Percentiles rank a stretch among this genome's conserved stretches.
Conservation (phyloP, 2,797 vertebrate species). For the Lagodon rhomboides region DNA sequence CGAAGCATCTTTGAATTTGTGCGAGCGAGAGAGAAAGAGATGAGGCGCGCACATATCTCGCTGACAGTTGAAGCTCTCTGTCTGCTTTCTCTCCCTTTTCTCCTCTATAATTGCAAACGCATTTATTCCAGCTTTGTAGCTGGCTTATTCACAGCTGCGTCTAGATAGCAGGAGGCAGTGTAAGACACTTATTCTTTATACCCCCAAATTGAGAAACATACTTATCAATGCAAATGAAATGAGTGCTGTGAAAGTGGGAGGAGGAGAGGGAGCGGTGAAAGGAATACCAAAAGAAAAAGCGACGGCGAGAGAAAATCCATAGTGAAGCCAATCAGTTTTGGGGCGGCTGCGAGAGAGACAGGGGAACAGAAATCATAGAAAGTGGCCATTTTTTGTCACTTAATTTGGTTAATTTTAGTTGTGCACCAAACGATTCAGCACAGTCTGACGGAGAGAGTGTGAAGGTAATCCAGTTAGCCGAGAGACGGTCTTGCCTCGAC, state of each 20-base stretch:
- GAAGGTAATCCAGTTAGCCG: constrained; percentile 77
- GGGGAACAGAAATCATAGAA: constrained; percentile 26
- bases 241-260: constrained; percentile 43
- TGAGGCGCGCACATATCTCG: constrained; percentile 47
- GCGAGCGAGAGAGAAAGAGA: constrained; percentile 26
- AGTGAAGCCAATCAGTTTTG: constrained; percentile 43
- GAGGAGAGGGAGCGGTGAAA: constrained; percentile 25
- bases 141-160: constrained; percentile 71
- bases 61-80: constrained; percentile 71
- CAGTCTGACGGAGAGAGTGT: constrained; percentile 53
- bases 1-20: constrained; percentile 62
- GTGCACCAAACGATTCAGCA: constrained; percentile 38
- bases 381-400: constrained; percentile 56
- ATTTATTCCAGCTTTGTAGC: constrained; percentile 73
- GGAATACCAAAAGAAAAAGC: constrained; percentile 35
- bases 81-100: constrained; percentile 38
- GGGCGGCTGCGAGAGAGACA: constrained; percentile 20
- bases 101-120: constrained; percentile 71
- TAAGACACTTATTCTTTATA: constrained; percentile 75
- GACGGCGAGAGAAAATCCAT: constrained; percentile 30
- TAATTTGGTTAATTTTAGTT: constrained; percentile 66
- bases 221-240: constrained; percentile 81
- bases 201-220: constrained; percentile 77
- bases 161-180: constrained; percentile 72
- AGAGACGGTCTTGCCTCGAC: constrained; percentile 59